Evolutionary conservation across 2,888 invertebrate species (phyloP).

Genomic region (Leptopterna dolabrata): DNA sequence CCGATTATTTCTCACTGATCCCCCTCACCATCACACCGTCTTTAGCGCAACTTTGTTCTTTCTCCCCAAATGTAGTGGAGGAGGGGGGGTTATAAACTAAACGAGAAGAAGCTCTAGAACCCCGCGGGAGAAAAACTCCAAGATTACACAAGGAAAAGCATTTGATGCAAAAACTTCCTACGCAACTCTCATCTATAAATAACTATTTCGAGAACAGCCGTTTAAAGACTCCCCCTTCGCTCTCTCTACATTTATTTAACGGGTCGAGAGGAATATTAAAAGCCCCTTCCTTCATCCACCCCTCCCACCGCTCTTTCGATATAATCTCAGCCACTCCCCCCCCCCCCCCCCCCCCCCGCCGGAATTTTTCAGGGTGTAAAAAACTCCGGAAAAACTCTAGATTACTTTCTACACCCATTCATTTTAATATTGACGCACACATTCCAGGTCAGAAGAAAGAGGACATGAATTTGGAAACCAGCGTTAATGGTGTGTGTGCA

Average conservation of each 20-base stretch:
- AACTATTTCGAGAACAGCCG: conserved; percentile 44
- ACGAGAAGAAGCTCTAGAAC: not conserved
- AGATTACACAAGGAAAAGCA: conserved; percentile 42
- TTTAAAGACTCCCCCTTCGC: conserved; percentile 16
- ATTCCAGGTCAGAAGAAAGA: not conserved
- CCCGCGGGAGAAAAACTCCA: not conserved
- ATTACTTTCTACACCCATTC: conserved; percentile 25
- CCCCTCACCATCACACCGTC: too few species aligned
- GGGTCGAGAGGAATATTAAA: conserved; percentile 39
- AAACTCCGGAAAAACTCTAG: conserved; percentile 1
- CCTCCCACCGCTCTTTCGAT: not conserved
- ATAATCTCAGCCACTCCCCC: conserved; percentile 30
- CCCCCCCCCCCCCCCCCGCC: not conserved
- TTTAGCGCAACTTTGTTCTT: too few species aligned
- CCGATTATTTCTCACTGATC: too few species aligned
- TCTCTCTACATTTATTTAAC: conserved; percentile 36
- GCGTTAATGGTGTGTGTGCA: not conserved
- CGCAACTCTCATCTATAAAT: conserved; percentile 28
- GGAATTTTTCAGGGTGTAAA: not conserved
- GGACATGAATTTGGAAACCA: not conserved
- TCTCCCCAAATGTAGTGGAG: not conserved
- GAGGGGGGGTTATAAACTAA: not conserved
- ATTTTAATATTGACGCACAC: conserved; percentile 16
- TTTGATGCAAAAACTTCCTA: conserved; percentile 38
- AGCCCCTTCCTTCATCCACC: conserved; percentile 36